A percentile compares a stretch with the other conserved stretches of the same genome.
Evolutionary conservation across 2,113 vertebrate genomes (phyloP).

Genomic region (Hipposideros armiger): DNA sequence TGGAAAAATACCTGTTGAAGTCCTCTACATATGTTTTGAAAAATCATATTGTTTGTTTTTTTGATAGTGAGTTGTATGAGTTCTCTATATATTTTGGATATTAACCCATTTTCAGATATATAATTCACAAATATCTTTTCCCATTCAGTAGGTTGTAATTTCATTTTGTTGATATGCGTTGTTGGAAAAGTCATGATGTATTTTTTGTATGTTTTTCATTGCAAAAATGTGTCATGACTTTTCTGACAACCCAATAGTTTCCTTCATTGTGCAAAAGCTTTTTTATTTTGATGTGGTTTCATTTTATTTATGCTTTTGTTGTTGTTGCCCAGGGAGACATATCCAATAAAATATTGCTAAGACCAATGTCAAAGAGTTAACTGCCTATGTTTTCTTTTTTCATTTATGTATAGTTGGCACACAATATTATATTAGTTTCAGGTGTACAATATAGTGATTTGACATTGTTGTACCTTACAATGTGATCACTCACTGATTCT

Average conservation of each 20-base stretch:
- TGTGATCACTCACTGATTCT: background rate
- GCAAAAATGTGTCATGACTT: too few species aligned
- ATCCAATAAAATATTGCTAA: background rate
- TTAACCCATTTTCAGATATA: background rate
- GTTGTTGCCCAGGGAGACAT: background rate
- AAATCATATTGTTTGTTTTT: background rate
- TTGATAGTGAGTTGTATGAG: background rate
- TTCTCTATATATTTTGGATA: background rate
- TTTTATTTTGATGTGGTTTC: background rate
- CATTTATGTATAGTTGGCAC: background rate
- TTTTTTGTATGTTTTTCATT: too few species aligned
- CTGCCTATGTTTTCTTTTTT: background rate
- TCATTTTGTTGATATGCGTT: background rate
- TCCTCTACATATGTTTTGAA: background rate
- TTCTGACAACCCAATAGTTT: background rate
- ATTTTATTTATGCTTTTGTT: background rate
- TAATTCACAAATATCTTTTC: background rate
- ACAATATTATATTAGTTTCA: background rate
- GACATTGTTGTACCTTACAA: background rate
- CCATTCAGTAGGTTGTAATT: background rate
- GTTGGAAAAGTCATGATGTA: too few species aligned
- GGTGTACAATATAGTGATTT: background rate
- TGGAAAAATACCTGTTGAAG: background rate
- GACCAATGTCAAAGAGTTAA: background rate
- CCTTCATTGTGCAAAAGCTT: background rate